Evolutionary conservation across 2,113 vertebrate species (phyloP), one percentile per base, ranked within the genome.

Genomic region (Nycticebus coucang): DNA sequence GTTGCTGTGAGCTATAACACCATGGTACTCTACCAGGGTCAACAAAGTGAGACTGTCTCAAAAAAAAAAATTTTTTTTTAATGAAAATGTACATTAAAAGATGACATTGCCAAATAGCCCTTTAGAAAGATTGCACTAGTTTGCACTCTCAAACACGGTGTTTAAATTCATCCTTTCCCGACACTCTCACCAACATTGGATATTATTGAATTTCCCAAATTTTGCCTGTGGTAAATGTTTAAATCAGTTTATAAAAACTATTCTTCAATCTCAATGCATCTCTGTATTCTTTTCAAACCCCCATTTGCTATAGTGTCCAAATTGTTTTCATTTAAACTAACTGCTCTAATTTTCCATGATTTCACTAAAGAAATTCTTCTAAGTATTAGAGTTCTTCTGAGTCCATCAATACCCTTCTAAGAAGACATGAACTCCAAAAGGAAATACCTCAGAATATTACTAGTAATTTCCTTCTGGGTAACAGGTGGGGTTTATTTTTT

Each of bases 301-400:
- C 55, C 79, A 66, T 45, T 80, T 68, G 13, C 53, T 92, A 14
- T 24, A 93, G 21, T 19, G 45, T 78, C 79, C 2, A 93, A 82
- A 71, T 26, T 64, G 11, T 92, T 87, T 91, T 75, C 21, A 37
- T 86, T 88, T 41, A 24, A 84, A 81, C 55, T 78, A 89, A 85
- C 35, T 55, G 24, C 89, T 26, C 17, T 86, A 62, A 68, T 92
- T 95, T 89, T 93, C 30, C 28, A 74, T 89, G 89, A 96, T 88
- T 75, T 89, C 45, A 64, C 53, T 71, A 41, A 95, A 95, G 59
- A 95, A 92, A 96, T 88, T 60, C 14, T 87, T n/a, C 41, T 81
- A 87, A 87, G 59, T 91, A 64, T 72, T 4, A 83, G 26, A 66
- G 53, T 80, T 91, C 83, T 9, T 26, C 35, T 82, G 45, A 77